These are phyloP conservation scores for Drosophila biarmipes DNA, from an alignment of 1,140 invertebrate genomes.

Conservation along the genomic window DNA sequence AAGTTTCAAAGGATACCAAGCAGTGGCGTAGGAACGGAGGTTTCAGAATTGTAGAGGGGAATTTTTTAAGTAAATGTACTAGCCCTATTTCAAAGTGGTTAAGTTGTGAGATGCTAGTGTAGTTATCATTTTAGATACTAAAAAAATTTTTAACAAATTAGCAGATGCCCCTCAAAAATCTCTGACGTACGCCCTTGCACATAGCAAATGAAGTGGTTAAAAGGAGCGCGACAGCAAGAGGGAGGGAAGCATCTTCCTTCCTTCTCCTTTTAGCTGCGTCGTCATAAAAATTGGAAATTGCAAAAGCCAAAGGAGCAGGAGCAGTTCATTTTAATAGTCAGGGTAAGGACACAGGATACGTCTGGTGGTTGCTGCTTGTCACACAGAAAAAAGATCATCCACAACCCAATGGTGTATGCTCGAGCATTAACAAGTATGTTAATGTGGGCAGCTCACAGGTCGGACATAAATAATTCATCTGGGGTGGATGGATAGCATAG, in stretches of 20 bases:
- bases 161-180: neutral
- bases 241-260: slow-evolving; percentile 10
- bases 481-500: slow-evolving; percentile 21
- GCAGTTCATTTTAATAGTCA: neutral
- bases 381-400: slow-evolving; percentile 37
- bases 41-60: neutral
- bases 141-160: too few relatives aligned
- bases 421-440: slow-evolving; percentile 30
- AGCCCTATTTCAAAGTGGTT: too few relatives aligned
- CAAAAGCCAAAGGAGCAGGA: slow-evolving; percentile 24
- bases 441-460: slow-evolving; percentile 17
- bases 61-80: too few relatives aligned
- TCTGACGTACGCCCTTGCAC: neutral
- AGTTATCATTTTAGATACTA: too few relatives aligned
- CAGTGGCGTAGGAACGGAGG: neutral
- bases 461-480: slow-evolving; percentile 18
- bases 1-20: slow-evolving; percentile 28
- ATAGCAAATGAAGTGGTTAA: slow-evolving; percentile 62
- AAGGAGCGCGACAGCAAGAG: slow-evolving; percentile 5
- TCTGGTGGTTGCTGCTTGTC: slow-evolving; percentile 10
- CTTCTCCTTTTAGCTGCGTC: slow-evolving; percentile 6
- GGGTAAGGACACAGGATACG: neutral
- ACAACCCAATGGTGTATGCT: slow-evolving; percentile 34
- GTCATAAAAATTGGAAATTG: slow-evolving; percentile 25
- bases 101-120: too few relatives aligned